Percentiles rank a stretch among this genome's conserved stretches.
Evolutionary conservation across 2,888 invertebrate genomes (phyloP).

Genomic region (Oscheius myriophilus): DNA sequence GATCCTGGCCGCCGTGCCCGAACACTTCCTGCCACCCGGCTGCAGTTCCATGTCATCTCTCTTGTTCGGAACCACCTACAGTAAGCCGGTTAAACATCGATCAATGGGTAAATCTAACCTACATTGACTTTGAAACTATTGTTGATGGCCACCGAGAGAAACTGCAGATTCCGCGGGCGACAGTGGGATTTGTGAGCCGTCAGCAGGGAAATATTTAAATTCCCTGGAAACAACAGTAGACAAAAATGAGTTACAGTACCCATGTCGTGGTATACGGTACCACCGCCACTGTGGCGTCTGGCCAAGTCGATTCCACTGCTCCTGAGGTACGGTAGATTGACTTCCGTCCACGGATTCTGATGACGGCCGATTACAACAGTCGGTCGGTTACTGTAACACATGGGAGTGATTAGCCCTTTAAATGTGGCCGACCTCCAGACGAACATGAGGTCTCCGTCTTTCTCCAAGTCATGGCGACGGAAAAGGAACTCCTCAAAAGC

Average conservation of each 20-base stretch:
- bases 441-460: conserved; percentile 84
- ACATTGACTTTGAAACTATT: conserved; percentile 83
- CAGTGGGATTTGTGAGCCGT: conserved; percentile 85
- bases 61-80: conserved; percentile 76
- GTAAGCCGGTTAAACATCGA: neutral
- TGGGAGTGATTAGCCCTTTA: neutral
- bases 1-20: conserved; percentile 93
- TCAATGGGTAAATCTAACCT: neutral
- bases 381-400: conserved; percentile 79
- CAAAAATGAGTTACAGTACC: conserved; percentile 73
- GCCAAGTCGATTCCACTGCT: conserved; percentile 78
- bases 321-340: conserved; percentile 80
- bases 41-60: conserved; percentile 86
- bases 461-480: conserved; percentile 83
- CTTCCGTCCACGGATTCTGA: conserved; percentile 95
- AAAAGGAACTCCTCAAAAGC: conserved; percentile 97
- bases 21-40: conserved; percentile 75
- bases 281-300: conserved; percentile 91
- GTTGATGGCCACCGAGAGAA: conserved; percentile 84
- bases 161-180: conserved; percentile 85
- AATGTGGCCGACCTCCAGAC: conserved; percentile 79
- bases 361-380: conserved; percentile 94
- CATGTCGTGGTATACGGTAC: conserved; percentile 93
- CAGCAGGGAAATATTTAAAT: conserved; percentile 91
- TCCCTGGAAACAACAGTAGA: conserved; percentile 71